phyloP scores from a whole-genome alignment of 2,888 invertebrate genomes.

The Torymus auratus region DNA sequence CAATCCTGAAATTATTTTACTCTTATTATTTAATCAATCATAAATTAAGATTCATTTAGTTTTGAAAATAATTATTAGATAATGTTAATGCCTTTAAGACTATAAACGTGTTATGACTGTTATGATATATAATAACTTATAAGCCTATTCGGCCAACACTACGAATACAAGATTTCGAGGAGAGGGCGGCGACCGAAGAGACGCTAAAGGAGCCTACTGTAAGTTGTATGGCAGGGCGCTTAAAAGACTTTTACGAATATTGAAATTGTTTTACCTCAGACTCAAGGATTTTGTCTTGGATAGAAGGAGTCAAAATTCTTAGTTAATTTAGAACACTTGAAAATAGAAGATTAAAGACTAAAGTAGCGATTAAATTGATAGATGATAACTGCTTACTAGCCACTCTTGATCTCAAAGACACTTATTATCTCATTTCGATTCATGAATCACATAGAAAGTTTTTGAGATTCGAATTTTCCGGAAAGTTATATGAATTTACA shows the following conservation, averaged over 20 bases:
- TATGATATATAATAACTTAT: too few relatives aligned
- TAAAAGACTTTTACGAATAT: background rate
- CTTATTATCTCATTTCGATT: constrained; percentile 54
- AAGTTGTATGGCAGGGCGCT: background rate
- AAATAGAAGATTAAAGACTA: constrained; percentile 53
- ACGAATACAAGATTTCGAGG: background rate
- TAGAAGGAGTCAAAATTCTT: constrained; percentile 17
- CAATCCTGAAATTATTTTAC: too few relatives aligned
- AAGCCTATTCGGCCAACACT: too few relatives aligned
- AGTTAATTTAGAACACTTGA: constrained; percentile 46
- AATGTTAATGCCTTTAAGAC: too few relatives aligned
- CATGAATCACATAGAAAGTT: constrained; percentile 55
- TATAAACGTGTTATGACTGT: too few relatives aligned
- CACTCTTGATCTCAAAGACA: constrained; percentile 54
- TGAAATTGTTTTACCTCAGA: constrained; percentile 13
- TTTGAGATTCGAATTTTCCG: too few relatives aligned
- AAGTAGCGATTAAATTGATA: constrained; percentile 31
- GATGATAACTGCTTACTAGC: constrained; percentile 37
- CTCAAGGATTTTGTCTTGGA: background rate
- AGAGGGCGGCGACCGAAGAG: background rate
- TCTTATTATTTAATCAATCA: too few relatives aligned
- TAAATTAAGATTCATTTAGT: too few relatives aligned
- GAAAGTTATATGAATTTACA: background rate
- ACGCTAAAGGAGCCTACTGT: background rate
- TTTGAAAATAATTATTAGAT: too few relatives aligned